Evolutionary conservation across 1,140 invertebrate genomes (phyloP), one percentile per base, ranked within the genome.

Genomic region (Capitella teleta): DNA sequence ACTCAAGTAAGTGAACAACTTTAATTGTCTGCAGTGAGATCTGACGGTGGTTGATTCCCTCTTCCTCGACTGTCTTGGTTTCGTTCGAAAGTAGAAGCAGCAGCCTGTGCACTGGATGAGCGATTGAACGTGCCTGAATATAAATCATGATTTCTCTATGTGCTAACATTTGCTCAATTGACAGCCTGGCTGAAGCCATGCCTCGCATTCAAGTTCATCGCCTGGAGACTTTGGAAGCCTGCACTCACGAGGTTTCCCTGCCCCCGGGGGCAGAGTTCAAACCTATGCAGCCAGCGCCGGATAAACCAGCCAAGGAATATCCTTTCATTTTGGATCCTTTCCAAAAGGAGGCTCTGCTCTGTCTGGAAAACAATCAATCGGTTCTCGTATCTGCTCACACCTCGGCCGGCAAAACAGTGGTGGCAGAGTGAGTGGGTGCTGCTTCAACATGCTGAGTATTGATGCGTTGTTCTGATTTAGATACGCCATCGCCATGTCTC

Each of bases 361-460:
- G 95, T 72, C 85, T 99, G 56, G 93, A 99, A 66, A 98, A 98
- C 71, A 85, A 92, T 66, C 93, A 80, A 57, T 97, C 93, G 19
- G 94, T 98, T 8, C 76, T 99, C 19, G 95, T 99, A 0, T 97
- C 94, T 0, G 95, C 96, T 25, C 96, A 99, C 69, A 99, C 96
- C 4, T 98, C 94, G n/a, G 94, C 96, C 52, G 96, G 96, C 41
- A 98, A 99, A 81, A 98, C 95, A 43, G 95, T 98, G 19, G 91
- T 97, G 30, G 95, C 93, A 28, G 90, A 97, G 85, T 96, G 82
- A 79, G 86, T 82, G 16, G 28, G 25, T 12, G 19, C 10, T 40
- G 19, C 36, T 18, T 21, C 6, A 38, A 34, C 10, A 34, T 34
- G 32, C 16, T 34, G 16, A 34, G 32, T 34, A 16, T n/a, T 2